These are phyloP conservation scores for Rhyzopertha dominica DNA, from an alignment of 1,140 invertebrate genomes.

Conservation along the genomic window DNA sequence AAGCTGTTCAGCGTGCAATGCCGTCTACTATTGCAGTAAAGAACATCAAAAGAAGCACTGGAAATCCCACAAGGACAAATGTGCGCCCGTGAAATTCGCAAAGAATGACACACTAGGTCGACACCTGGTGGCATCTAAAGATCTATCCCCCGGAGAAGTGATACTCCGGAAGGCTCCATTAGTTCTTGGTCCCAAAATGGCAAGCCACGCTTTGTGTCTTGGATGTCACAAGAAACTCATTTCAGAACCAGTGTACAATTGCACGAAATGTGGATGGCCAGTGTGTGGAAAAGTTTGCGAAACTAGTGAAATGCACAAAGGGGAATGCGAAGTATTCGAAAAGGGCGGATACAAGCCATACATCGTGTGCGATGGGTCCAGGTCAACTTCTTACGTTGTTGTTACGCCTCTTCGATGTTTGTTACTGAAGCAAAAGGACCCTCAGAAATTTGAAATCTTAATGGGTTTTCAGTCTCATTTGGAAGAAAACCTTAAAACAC, in stretches of 20 bases:
- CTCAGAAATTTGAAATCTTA: constrained; percentile 49
- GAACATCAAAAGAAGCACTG: constrained; percentile 67
- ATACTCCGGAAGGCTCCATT: constrained; percentile 66
- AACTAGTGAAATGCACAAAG: constrained; percentile 46
- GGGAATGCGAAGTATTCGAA: constrained; percentile 55
- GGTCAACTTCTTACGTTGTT: constrained; percentile 55
- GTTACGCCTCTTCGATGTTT: constrained; percentile 60
- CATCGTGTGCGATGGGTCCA: constrained; percentile 39
- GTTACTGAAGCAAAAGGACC: constrained; percentile 50
- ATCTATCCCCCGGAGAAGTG: constrained; percentile 68
- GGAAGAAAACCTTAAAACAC: constrained; percentile 52
- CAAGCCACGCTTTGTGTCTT: constrained; percentile 52
- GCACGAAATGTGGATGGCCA: constrained; percentile 58
- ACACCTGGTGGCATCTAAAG: constrained; percentile 63
- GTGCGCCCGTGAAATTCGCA: constrained; percentile 48
- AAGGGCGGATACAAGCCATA: constrained; percentile 50
- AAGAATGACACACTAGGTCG: constrained; percentile 51
- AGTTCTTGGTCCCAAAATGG: constrained; percentile 62
- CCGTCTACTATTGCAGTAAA: constrained; percentile 62
- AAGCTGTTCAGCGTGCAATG: constrained; percentile 60
- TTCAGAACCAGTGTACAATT: constrained; percentile 37
- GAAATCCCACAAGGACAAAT: constrained; percentile 61
- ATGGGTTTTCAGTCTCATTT: constrained; percentile 55
- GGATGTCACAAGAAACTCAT: constrained; percentile 56
- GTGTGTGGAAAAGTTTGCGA: constrained; percentile 53